Conservation (phyloP, 2,888 invertebrate genomes). For the Taenaris catops region DNA sequence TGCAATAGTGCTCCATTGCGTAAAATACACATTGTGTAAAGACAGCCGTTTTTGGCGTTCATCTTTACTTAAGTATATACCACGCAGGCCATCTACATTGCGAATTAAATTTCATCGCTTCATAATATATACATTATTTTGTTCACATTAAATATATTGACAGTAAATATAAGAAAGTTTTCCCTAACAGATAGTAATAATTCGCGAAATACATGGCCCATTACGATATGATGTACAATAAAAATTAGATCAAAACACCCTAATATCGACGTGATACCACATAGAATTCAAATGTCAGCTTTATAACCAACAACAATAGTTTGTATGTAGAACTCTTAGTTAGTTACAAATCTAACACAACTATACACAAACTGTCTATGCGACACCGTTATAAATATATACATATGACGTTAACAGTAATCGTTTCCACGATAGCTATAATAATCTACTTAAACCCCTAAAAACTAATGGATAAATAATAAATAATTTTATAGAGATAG, state of each 20-base stretch:
- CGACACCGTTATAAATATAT: conserved; percentile 19
- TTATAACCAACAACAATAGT: not conserved
- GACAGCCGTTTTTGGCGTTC: conserved; percentile 13
- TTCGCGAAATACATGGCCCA: conserved; percentile 40
- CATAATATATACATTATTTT: conserved; percentile 39
- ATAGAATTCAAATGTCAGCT: conserved; percentile 9
- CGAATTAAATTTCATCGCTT: conserved; percentile 40
- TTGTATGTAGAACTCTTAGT: no score
- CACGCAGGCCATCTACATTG: conserved; percentile 40
- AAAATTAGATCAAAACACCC: conserved; percentile 33
- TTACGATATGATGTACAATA: conserved; percentile 21
- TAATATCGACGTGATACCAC: conserved; percentile 16
- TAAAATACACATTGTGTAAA: conserved; percentile 4
- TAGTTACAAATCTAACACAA: not conserved
- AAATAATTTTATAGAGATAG: conserved; percentile 68
- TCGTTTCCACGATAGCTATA: conserved; percentile 34
- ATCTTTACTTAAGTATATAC: conserved; percentile 12
- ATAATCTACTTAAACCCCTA: conserved; percentile 35
- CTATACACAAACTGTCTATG: conserved; percentile 7
- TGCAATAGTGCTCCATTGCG: conserved; percentile 50
- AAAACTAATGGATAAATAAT: conserved; percentile 67
- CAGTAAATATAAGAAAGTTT: conserved; percentile 13
- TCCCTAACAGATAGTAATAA: conserved; percentile 33
- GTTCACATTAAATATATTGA: conserved; percentile 42
- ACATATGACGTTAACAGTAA: conserved; percentile 39